Conservation (phyloP, 1,140 invertebrate genomes). For the Drosophila paulistorum region DNA sequence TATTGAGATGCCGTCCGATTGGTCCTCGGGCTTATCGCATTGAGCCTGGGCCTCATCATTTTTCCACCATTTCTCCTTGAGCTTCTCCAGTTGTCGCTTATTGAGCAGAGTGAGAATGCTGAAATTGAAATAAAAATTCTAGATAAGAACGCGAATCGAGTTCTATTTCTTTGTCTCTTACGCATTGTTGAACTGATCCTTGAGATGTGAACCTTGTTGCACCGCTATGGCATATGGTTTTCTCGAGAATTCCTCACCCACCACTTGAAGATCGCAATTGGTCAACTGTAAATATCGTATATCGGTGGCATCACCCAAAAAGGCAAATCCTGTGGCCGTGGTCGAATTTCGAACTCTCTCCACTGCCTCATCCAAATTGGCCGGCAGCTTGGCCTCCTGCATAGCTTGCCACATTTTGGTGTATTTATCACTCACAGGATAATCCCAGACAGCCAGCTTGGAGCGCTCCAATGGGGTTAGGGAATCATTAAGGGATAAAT, state of each 20-base stretch:
- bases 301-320: conserved; percentile 96
- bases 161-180: conserved; percentile 79
- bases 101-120: conserved; percentile 97
- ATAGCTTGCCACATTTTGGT: conserved; percentile 99
- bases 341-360: conserved; percentile 89
- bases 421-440: conserved; percentile 98
- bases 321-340: conserved; percentile 93
- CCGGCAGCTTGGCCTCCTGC: conserved; percentile 93
- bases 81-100: conserved; percentile 93
- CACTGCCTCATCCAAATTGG: conserved; percentile 90
- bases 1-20: conserved; percentile 98
- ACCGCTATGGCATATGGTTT: conserved; percentile 98
- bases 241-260: conserved; percentile 97
- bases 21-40: conserved; percentile 95
- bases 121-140: conserved; percentile 76
- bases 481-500: conserved; percentile 97
- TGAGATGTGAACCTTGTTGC: conserved; percentile 96
- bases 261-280: conserved; percentile 94
- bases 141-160: not conserved
- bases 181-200: conserved; percentile 96
- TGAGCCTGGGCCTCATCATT: conserved; percentile 90
- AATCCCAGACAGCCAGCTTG: conserved; percentile 98
- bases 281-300: conserved; percentile 93
- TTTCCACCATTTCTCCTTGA: conserved; percentile 98
- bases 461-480: conserved; percentile 94